Conservation (phyloP, 2,888 invertebrate species). For the Cryptosula pallasiana region DNA sequence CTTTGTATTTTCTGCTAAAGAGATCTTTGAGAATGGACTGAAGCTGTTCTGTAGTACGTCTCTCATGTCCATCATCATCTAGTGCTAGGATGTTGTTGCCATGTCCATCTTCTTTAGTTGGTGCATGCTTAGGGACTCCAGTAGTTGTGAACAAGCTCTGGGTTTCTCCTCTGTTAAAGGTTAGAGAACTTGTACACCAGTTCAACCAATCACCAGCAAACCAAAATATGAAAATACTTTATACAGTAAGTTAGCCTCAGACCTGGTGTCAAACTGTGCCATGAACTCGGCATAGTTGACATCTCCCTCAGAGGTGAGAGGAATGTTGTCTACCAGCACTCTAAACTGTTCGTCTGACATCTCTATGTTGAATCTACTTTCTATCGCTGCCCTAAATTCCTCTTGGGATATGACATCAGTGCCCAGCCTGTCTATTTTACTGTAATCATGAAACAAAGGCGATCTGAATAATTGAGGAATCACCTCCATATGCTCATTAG, state of each 20-base stretch:
- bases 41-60: not conserved
- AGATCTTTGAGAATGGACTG: constrained; percentile 37
- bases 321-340: constrained; percentile 44
- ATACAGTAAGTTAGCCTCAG: constrained; percentile 26
- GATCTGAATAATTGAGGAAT: too few relatives aligned
- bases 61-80: constrained; percentile 12
- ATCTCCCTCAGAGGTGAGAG: constrained; percentile 47
- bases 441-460: too few relatives aligned
- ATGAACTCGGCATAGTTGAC: constrained; percentile 50
- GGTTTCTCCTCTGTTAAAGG: not conserved
- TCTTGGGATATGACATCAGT: constrained; percentile 44
- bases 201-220: not conserved
- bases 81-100: not conserved
- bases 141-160: constrained; percentile 15
- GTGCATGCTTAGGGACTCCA: not conserved
- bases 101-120: not conserved
- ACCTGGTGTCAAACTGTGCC: constrained; percentile 53
- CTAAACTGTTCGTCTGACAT: constrained; percentile 47
- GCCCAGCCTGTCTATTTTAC: constrained; percentile 49
- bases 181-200: not conserved
- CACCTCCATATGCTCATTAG: too few relatives aligned
- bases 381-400: constrained; percentile 51
- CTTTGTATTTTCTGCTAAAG: constrained; percentile 38
- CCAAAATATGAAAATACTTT: not conserved
- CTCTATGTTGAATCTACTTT: constrained; percentile 45